Evolutionary conservation across 2,797 vertebrate genomes (phyloP).

Genomic region (Orestias chungarensis): DNA sequence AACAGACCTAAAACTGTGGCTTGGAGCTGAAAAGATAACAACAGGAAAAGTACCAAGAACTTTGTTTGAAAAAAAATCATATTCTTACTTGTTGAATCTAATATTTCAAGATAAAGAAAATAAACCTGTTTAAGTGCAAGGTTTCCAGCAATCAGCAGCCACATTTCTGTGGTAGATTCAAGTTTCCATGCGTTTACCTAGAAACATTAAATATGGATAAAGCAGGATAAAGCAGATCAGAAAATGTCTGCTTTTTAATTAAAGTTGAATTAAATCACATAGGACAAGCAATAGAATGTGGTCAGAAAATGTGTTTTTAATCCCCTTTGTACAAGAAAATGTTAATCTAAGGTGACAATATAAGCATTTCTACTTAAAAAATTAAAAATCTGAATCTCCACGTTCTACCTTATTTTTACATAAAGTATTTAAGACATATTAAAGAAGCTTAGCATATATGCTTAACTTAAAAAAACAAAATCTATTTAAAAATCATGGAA

Average conservation of each 20-base stretch:
- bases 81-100: not conserved
- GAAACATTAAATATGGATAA: constrained; percentile 1
- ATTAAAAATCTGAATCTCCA: no score
- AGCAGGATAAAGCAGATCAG: not conserved
- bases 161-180: constrained; percentile 87
- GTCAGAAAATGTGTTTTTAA: no score
- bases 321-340: no score
- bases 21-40: constrained; percentile 81
- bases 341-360: no score
- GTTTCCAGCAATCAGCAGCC: constrained; percentile 92
- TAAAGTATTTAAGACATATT: no score
- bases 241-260: not conserved
- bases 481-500: no score
- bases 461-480: no score
- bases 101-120: not conserved
- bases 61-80: not conserved
- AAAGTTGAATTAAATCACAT: no score
- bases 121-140: constrained; percentile 91
- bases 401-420: no score
- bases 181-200: constrained; percentile 93
- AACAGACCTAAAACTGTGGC: constrained; percentile 92
- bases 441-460: no score
- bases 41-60: not conserved
- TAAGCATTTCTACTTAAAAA: no score
- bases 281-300: no score